Conservation (phyloP, 2,113 vertebrate genomes). For the Hiodon tergisus region DNA sequence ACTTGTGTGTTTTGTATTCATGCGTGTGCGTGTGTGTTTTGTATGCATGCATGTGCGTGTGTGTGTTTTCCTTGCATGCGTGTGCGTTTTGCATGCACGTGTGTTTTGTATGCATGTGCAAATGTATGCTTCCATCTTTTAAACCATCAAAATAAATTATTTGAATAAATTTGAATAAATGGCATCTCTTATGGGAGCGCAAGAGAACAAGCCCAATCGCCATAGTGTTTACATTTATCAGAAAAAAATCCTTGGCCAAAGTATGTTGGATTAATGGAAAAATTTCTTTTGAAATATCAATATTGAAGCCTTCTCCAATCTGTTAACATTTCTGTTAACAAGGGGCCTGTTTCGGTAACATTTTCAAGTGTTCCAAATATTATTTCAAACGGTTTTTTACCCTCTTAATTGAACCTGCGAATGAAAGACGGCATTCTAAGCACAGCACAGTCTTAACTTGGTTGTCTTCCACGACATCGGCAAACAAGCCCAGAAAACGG, state of each 20-base stretch:
- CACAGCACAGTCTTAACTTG: neutral
- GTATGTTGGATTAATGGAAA: neutral
- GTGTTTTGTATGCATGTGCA: too few relatives aligned
- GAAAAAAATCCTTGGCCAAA: neutral
- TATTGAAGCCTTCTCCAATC: neutral
- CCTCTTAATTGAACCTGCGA: neutral
- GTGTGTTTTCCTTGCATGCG: too few relatives aligned
- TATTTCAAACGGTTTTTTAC: neutral
- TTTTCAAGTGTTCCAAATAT: neutral
- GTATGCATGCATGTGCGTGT: too few relatives aligned
- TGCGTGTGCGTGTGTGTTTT: too few relatives aligned
- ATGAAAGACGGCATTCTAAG: neutral
- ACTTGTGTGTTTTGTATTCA: too few relatives aligned
- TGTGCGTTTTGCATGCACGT: too few relatives aligned
- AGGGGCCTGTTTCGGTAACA: too few relatives aligned
- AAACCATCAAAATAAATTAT: too few relatives aligned
- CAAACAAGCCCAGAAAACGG: neutral
- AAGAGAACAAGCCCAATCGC: too few relatives aligned
- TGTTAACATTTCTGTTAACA: neutral
- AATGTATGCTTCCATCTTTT: too few relatives aligned
- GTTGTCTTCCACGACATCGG: neutral
- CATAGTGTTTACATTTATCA: neutral
- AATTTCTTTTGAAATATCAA: neutral
- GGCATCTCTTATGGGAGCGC: too few relatives aligned
- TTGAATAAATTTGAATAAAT: too few relatives aligned